Conservation (phyloP, 1,140 invertebrate genomes). For the Adoxophyes honmai region DNA sequence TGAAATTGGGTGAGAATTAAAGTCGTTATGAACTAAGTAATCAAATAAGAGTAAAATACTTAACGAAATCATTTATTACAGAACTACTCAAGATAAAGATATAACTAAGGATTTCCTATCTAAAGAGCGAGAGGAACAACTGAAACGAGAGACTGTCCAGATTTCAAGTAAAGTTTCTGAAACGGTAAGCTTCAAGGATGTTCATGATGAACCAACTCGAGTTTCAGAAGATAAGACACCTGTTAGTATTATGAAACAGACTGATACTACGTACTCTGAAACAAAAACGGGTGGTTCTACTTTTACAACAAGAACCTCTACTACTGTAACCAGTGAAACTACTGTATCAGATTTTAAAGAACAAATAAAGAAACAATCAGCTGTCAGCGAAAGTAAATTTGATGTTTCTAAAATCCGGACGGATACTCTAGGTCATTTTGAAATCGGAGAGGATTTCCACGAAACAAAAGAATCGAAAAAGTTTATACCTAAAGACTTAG, state of each 20-base stretch:
- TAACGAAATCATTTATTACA: constrained; percentile 20
- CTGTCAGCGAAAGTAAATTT: constrained; percentile 40
- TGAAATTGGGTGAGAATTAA: constrained; percentile 59
- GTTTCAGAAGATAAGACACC: background rate
- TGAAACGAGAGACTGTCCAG: constrained; percentile 45
- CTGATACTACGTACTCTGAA: constrained; percentile 32
- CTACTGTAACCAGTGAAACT: background rate
- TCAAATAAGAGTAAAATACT: constrained; percentile 18
- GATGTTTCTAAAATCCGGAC: constrained; percentile 58
- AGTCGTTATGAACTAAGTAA: constrained; percentile 9
- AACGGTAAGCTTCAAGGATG: background rate
- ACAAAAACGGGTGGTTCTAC: constrained; percentile 24
- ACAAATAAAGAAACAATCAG: constrained; percentile 13
- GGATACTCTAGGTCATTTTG: constrained; percentile 57
- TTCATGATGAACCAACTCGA: background rate
- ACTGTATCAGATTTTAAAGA: background rate
- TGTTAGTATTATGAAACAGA: constrained; percentile 28
- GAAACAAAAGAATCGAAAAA: constrained; percentile 31
- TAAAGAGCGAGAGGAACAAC: constrained; percentile 57
- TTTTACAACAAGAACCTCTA: background rate
- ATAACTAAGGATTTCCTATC: constrained; percentile 47
- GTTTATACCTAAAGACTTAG: constrained; percentile 32
- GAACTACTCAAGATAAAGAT: constrained; percentile 40
- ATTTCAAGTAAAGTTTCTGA: constrained; percentile 4
- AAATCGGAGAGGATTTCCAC: constrained; percentile 32